These are phyloP conservation scores for Ciconia maguari DNA, from an alignment of 2,113 vertebrate species.

Conservation along the genomic window DNA sequence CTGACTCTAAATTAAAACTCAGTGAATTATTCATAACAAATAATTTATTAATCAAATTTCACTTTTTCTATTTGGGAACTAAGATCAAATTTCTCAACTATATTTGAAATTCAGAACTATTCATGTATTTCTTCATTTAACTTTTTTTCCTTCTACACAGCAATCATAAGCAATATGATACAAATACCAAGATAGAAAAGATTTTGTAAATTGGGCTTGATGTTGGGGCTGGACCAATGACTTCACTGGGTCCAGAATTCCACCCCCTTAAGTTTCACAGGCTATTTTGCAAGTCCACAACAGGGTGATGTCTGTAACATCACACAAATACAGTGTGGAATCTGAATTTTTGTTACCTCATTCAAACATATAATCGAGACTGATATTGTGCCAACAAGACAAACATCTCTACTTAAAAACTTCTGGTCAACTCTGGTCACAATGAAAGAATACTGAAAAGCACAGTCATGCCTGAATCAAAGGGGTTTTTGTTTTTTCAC, in stretches of 20 bases:
- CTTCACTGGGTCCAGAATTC: background rate
- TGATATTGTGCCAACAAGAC: background rate
- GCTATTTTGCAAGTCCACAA: background rate
- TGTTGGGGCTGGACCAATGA: background rate
- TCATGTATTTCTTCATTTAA: background rate
- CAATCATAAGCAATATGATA: background rate
- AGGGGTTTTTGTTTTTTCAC: background rate
- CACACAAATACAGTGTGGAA: background rate
- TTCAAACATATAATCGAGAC: background rate
- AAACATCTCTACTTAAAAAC: background rate
- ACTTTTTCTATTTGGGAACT: background rate
- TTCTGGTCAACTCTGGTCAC: background rate
- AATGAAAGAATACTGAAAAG: background rate
- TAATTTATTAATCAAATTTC: background rate
- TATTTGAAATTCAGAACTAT: background rate
- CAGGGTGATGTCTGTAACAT: background rate
- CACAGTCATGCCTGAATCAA: background rate
- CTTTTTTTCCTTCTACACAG: background rate
- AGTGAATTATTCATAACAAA: background rate
- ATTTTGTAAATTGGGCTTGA: background rate
- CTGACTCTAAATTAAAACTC: background rate
- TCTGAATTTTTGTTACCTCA: background rate
- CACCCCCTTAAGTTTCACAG: background rate
- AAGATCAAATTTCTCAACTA: background rate
- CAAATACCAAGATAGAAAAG: background rate